A percentile compares a stretch with the other conserved stretches of the same genome.
These are phyloP conservation scores for Temnothorax nylanderi DNA, from an alignment of 1,140 invertebrate genomes.

Conservation along the genomic window DNA sequence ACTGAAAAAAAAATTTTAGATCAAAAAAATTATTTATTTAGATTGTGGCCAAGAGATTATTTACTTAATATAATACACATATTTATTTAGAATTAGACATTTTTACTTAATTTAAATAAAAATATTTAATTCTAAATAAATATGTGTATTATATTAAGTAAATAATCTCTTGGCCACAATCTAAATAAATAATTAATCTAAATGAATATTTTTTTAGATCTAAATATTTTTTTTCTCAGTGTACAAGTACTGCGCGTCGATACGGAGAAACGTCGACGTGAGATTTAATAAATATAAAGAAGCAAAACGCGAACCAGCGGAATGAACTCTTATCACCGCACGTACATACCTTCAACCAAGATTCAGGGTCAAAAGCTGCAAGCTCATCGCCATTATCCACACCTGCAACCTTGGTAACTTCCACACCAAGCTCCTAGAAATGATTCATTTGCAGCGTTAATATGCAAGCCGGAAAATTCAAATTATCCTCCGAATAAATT, in stretches of 20 bases:
- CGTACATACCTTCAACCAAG: constrained; percentile 79
- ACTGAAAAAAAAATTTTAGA: too few relatives aligned
- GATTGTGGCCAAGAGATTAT: too few relatives aligned
- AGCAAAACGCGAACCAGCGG: not conserved
- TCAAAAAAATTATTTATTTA: too few relatives aligned
- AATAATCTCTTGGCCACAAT: too few relatives aligned
- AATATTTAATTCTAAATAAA: too few relatives aligned
- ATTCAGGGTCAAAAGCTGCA: constrained; percentile 72
- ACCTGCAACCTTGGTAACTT: constrained; percentile 55
- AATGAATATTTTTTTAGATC: too few relatives aligned
- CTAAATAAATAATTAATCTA: too few relatives aligned
- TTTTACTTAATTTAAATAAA: too few relatives aligned
- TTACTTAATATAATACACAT: too few relatives aligned
- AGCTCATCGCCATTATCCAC: constrained; percentile 57
- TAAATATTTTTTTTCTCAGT: too few relatives aligned
- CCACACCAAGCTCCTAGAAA: constrained; percentile 57
- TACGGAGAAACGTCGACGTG: not conserved
- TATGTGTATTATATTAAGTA: too few relatives aligned
- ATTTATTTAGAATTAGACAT: too few relatives aligned
- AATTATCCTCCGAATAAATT: constrained; percentile 32
- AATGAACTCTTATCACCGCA: constrained; percentile 25
- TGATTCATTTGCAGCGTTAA: constrained; percentile 42
- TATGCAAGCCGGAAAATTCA: constrained; percentile 37
- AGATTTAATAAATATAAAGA: constrained; percentile 6
- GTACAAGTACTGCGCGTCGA: not conserved